A percentile compares a stretch with the other conserved stretches of the same genome.
Conservation (phyloP, 2,113 vertebrate genomes). For the Microtus pennsylvanicus region DNA sequence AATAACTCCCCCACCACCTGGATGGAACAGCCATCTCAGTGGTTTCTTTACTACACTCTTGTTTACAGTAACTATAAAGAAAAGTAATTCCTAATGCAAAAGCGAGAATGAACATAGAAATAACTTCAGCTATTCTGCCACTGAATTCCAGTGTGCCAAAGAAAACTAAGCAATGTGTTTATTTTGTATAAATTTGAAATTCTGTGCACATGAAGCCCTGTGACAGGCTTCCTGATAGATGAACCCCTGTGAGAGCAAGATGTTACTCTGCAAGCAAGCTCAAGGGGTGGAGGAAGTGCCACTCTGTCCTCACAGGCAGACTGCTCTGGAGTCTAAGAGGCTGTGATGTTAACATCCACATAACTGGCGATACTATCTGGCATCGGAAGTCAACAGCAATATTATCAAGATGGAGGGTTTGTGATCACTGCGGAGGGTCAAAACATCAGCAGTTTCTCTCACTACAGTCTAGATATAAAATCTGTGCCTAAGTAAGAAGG, state of each 20-base stretch:
- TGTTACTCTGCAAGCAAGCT: conserved; percentile 75
- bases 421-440: conserved; percentile 81
- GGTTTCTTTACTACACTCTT: background rate
- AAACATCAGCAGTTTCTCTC: conserved; percentile 83
- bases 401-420: conserved; percentile 78
- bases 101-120: conserved; percentile 12
- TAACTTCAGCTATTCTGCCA: background rate
- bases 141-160: conserved; percentile 24
- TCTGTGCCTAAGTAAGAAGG: conserved; percentile 64
- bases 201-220: conserved; percentile 72
- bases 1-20: background rate
- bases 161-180: conserved; percentile 68
- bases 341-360: conserved; percentile 86
- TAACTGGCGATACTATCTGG: conserved; percentile 85
- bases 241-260: conserved; percentile 81
- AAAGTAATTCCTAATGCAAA: conserved; percentile 7
- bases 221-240: conserved; percentile 81
- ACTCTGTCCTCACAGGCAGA: conserved; percentile 81
- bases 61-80: background rate
- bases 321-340: conserved; percentile 83
- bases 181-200: conserved; percentile 83
- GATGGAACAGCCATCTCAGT: background rate
- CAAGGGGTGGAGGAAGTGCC: conserved; percentile 82
- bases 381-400: conserved; percentile 83
- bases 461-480: conserved; percentile 76